A percentile compares a stretch with the other conserved stretches of the same genome.
These are phyloP conservation scores for Abrostola triplasia DNA, from an alignment of 2,888 invertebrate species.

Conservation along the genomic window DNA sequence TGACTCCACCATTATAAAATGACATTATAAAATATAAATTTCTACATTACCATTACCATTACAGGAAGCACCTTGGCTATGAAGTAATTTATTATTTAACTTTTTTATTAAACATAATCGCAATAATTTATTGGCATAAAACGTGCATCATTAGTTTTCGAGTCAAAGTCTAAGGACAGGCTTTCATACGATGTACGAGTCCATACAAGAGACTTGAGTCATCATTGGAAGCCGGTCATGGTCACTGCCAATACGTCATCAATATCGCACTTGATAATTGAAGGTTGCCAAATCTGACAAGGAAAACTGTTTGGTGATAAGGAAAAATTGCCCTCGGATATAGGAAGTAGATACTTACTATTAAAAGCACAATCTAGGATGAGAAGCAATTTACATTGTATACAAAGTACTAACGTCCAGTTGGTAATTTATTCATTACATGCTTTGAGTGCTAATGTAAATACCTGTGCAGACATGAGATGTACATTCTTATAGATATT, in stretches of 20 bases:
- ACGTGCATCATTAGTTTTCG: conserved; percentile 12
- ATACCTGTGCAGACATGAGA: neutral
- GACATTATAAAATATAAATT: neutral
- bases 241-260: conserved; percentile 53
- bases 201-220: conserved; percentile 12
- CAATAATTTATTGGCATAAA: conserved; percentile 16
- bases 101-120: neutral
- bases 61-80: conserved; percentile 1
- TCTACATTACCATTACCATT: neutral
- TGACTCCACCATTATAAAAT: no score
- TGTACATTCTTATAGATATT: conserved; percentile 24
- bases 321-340: conserved; percentile 36
- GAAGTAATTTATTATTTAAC: neutral
- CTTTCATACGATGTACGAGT: conserved; percentile 20
- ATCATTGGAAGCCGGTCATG: conserved; percentile 55
- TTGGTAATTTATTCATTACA: conserved; percentile 17
- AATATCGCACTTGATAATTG: conserved; percentile 43
- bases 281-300: conserved; percentile 31
- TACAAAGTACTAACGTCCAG: conserved; percentile 30
- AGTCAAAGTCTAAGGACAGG: conserved; percentile 7
- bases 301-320: conserved; percentile 42
- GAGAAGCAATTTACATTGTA: conserved; percentile 26
- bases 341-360: conserved; percentile 22
- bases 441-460: conserved; percentile 22
- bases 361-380: conserved; percentile 20